Evolutionary conservation across 2,888 invertebrate species (phyloP), one percentile per base, ranked within the genome.

Genomic region (Diabrotica balteata): DNA sequence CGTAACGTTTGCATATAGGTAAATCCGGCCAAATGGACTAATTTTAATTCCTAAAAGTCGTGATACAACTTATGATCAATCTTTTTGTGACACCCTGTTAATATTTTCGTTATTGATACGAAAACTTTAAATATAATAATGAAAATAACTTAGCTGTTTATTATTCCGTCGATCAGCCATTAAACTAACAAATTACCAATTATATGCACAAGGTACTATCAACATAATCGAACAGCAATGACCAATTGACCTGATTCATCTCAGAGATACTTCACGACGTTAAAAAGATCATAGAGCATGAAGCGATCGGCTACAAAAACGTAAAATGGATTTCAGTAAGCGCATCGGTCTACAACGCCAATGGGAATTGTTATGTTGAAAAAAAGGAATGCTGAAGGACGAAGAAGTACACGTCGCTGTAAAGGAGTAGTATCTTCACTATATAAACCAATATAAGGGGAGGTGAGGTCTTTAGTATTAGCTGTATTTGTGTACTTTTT

Each of bases 401-500:
- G 76, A 76, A 76, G 76, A 73, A 70, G 70, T 54, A 59, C 67
- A 53, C 64, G 50, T 54, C 67, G 59, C 60, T 63, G 73, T 73
- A 74, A 73, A 74, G 72, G 74, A 76, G 68, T 73, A 70, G 64
- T n/a, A 63, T 67, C 69, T 70, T 71, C 69, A 68, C 55, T 77
- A 77, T 77, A 77, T 73, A 77, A 75, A 77, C 70, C 10, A 32
- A 22, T 45, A 22, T 64, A 65, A 63, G 72, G 72, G 75, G 71
- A 70, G 66, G 67, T 46, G 52, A 58, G 66, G 58, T 66, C 67
- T 68, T 67, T 72, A 73, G 73, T 75, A 62, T 54, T 54, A 44
- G 10, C 51, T 47, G 53, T 50, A 49, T 60, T 52, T 46, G 32
- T 55, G 32, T 32, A 4, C 4, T 32, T 32, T 32, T 32, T 32